Conservation (phyloP, 2,797 vertebrate genomes). For the Hydrocynus forskahlii region DNA sequence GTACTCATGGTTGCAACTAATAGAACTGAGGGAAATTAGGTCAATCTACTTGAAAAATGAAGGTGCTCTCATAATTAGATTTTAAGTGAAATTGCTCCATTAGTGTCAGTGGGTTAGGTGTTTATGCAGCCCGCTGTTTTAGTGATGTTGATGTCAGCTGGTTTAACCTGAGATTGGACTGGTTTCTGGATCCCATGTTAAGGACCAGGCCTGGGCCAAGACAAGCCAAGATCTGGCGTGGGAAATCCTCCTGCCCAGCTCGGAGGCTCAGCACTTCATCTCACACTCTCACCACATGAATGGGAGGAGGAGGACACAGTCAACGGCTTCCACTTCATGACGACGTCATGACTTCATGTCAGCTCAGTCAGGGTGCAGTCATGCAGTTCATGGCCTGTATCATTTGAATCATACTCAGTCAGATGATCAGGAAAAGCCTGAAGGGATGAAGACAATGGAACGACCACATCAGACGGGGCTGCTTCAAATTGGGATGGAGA, state of each 20-base stretch:
- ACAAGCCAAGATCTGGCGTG: constrained; percentile 71
- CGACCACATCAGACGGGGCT: constrained; percentile 39
- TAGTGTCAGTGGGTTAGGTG: neutral
- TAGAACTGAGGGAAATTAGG: too few relatives aligned
- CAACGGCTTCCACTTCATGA: constrained; percentile 62
- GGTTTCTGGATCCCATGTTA: neutral
- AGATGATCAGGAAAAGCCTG: constrained; percentile 23
- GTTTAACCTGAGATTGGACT: neutral
- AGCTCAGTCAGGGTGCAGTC: constrained; percentile 25
- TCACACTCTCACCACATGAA: constrained; percentile 72
- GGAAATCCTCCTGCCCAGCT: constrained; percentile 61
- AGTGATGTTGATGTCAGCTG: too few relatives aligned
- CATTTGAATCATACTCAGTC: constrained; percentile 16
- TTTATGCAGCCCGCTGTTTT: neutral
- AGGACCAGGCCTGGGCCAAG: neutral
- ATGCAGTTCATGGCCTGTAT: constrained; percentile 33
- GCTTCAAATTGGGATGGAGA: constrained; percentile 26
- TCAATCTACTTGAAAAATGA: too few relatives aligned
- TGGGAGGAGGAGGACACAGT: constrained; percentile 66
- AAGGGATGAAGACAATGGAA: constrained; percentile 27
- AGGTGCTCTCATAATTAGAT: too few relatives aligned
- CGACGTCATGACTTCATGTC: constrained; percentile 10
- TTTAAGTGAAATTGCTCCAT: too few relatives aligned
- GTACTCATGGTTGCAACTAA: too few relatives aligned
- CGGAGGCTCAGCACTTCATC: constrained; percentile 73